Evolutionary conservation across 2,888 invertebrate species (phyloP).

Genomic region (Mechanitis messenoides): DNA sequence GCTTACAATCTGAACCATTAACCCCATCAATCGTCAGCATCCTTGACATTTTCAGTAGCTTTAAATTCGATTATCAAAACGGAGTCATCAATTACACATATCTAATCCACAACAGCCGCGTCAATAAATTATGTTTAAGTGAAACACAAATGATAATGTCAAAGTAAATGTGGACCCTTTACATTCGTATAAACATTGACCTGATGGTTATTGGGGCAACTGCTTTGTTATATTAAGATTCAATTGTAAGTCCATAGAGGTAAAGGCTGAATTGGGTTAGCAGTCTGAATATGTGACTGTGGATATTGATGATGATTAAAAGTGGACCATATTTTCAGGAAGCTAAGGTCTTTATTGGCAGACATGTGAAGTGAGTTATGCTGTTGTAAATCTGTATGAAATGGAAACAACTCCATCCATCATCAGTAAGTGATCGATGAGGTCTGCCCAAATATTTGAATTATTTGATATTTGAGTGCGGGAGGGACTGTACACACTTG

Average conservation of each 20-base stretch:
- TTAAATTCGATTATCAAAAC: constrained; percentile 27
- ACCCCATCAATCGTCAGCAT: constrained; percentile 6
- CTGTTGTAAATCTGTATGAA: constrained; percentile 27
- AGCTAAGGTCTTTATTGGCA: constrained; percentile 18
- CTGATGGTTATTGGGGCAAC: constrained; percentile 54
- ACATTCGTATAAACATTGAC: constrained; percentile 63
- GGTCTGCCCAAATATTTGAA: constrained; percentile 71
- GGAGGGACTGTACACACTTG: constrained; percentile 39
- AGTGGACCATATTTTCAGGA: constrained; percentile 9
- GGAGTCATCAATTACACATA: constrained; percentile 43
- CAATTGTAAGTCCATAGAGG: constrained; percentile 24
- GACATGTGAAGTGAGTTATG: constrained; percentile 22
- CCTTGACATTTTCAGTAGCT: constrained; percentile 23
- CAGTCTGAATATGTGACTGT: constrained; percentile 8
- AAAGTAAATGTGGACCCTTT: constrained; percentile 60
- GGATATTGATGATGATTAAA: constrained; percentile 22
- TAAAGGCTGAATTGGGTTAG: constrained; percentile 11
- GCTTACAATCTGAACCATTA: not conserved
- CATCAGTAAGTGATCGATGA: constrained; percentile 72
- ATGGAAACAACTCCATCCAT: constrained; percentile 59
- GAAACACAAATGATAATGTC: constrained; percentile 71
- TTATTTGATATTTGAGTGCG: constrained; percentile 57
- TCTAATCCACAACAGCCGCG: constrained; percentile 45
- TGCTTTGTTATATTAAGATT: constrained; percentile 32
- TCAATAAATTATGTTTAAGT: constrained; percentile 68